These are phyloP conservation scores for Cryptus viduatorius DNA, from an alignment of 2,888 invertebrate species.

Conservation along the genomic window DNA sequence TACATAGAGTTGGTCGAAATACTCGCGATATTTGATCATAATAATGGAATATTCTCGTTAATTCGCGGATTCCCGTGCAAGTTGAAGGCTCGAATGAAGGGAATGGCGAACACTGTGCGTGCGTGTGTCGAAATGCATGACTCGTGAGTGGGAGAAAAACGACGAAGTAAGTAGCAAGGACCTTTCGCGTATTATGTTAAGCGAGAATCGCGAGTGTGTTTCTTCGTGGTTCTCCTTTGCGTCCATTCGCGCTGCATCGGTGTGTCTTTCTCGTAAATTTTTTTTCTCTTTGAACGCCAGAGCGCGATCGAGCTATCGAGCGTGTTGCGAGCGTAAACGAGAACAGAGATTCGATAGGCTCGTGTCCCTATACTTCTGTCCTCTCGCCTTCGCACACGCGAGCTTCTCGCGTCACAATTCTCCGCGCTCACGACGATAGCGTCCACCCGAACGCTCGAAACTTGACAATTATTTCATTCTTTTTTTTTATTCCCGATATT, in stretches of 20 bases:
- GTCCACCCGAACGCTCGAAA: slow-evolving; percentile 19
- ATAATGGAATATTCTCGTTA: background rate
- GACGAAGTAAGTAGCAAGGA: slow-evolving; percentile 22
- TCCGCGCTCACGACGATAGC: slow-evolving; percentile 28
- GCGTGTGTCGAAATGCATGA: slow-evolving; percentile 35
- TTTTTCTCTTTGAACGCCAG: background rate
- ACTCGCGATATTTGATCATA: background rate
- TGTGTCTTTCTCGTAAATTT: background rate
- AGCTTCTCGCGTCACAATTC: slow-evolving; percentile 38
- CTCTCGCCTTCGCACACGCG: slow-evolving; percentile 36
- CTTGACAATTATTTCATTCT: slow-evolving; percentile 19
- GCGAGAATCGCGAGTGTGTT: slow-evolving; percentile 15
- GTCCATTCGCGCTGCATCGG: background rate
- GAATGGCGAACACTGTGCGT: background rate
- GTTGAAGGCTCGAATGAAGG: background rate
- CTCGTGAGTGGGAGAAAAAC: slow-evolving; percentile 9
- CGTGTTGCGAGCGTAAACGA: background rate
- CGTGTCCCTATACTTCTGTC: background rate
- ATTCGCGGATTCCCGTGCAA: background rate
- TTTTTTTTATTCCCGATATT: background rate
- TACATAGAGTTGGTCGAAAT: background rate
- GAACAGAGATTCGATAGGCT: slow-evolving; percentile 1
- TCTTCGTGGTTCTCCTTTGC: slow-evolving; percentile 5
- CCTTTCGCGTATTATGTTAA: slow-evolving; percentile 15
- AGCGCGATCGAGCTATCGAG: background rate